phyloP scores from a whole-genome alignment of 2,797 vertebrate genomes.

The Fratercula arctica region DNA sequence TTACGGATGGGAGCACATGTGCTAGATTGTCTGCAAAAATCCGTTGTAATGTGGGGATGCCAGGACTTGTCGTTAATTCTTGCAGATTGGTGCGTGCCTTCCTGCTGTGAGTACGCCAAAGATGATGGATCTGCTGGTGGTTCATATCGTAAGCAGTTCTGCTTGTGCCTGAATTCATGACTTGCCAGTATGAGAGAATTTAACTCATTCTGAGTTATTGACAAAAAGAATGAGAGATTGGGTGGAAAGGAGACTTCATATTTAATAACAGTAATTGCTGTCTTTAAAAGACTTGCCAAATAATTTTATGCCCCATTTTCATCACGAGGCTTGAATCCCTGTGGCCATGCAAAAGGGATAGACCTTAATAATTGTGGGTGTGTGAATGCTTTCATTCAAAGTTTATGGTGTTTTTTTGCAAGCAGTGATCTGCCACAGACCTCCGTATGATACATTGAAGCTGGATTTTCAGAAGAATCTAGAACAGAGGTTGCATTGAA shows the following conservation, averaged over 20 bases:
- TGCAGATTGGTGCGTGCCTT: not conserved
- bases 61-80: conserved; percentile 15
- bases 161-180: not conserved
- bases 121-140: not conserved
- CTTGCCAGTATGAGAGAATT: not conserved
- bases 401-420: not conserved
- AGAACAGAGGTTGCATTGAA: not conserved
- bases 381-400: not conserved
- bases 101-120: not conserved
- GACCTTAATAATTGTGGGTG: not conserved
- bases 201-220: not conserved
- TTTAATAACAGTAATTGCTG: not conserved
- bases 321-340: fast-evolving
- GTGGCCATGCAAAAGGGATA: not conserved
- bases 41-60: not conserved
- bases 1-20: conserved; percentile 19
- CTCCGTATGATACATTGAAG: not conserved
- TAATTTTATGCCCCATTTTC: not conserved
- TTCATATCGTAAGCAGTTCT: not conserved
- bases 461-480: not conserved
- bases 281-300: not conserved
- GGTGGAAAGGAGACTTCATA: not conserved
- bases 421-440: not conserved
- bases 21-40: not conserved
- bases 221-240: not conserved